Evolutionary conservation across 2,888 invertebrate genomes (phyloP).

Genomic region (Chydorus sphaericus): DNA sequence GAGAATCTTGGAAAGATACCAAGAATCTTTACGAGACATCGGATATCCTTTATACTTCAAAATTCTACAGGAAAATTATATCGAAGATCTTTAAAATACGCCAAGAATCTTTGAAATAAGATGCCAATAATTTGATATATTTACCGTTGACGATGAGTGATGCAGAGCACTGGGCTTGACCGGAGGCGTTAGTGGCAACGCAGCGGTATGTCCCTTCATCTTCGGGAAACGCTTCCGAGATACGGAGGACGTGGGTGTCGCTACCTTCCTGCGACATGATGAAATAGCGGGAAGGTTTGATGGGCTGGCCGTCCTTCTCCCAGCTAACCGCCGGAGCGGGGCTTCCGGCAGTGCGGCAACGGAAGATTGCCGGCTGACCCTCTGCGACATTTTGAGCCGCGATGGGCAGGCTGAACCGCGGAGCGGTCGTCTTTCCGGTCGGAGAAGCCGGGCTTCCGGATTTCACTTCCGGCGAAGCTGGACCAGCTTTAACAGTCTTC

Average conservation of each 20-base stretch:
- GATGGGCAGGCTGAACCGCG: constrained; percentile 65
- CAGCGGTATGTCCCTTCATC: constrained; percentile 97
- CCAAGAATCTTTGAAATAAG: not conserved
- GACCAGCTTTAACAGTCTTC: constrained; percentile 34
- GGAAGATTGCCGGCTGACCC: constrained; percentile 82
- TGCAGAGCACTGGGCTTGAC: constrained; percentile 58
- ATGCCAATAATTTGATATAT: constrained; percentile 17
- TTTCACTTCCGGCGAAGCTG: constrained; percentile 39
- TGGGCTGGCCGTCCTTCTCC: constrained; percentile 80
- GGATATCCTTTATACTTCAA: too few relatives aligned
- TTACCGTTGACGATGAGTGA: constrained; percentile 55
- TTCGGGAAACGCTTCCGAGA: constrained; percentile 93
- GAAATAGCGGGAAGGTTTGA: constrained; percentile 94
- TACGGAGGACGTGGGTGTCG: constrained; percentile 70
- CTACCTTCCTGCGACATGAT: constrained; percentile 75
- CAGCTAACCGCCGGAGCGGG: constrained; percentile 68
- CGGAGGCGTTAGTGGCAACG: constrained; percentile 68
- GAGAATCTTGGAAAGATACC: too few relatives aligned
- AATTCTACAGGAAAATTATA: too few relatives aligned
- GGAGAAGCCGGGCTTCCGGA: not conserved
- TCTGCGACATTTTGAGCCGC: constrained; percentile 77
- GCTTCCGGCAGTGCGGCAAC: constrained; percentile 69
- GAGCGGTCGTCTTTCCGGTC: constrained; percentile 44
- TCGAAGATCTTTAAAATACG: not conserved
- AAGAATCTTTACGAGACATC: too few relatives aligned